Evolutionary conservation across 2,888 invertebrate genomes (phyloP).

Genomic region (Trachelus troglodyta): DNA sequence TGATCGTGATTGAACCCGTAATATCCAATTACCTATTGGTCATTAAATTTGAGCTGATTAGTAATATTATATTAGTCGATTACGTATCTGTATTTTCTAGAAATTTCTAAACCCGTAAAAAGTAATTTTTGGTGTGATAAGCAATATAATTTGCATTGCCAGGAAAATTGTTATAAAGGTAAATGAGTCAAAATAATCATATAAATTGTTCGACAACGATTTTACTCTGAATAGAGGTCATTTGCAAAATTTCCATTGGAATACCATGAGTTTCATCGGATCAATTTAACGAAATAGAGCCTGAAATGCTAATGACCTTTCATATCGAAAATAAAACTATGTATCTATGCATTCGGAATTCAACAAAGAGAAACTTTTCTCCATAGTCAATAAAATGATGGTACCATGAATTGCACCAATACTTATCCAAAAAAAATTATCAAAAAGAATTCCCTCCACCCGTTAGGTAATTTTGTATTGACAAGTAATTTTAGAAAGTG

Average conservation of each 20-base stretch:
- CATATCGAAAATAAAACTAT: background rate
- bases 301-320: background rate
- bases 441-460: background rate
- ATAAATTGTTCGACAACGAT: background rate
- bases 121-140: background rate
- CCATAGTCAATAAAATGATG: background rate
- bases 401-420: background rate
- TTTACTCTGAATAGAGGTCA: background rate
- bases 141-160: background rate
- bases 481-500: background rate
- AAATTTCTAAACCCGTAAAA: background rate
- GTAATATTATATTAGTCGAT: too few relatives aligned
- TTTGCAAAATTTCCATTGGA: background rate
- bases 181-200: background rate
- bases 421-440: too few relatives aligned
- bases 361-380: background rate
- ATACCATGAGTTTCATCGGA: background rate
- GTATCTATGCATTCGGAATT: background rate
- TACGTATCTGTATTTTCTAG: too few relatives aligned
- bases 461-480: background rate
- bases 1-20: background rate
- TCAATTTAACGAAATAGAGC: background rate
- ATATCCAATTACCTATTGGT: background rate
- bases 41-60: background rate
- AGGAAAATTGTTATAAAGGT: background rate